Evolutionary conservation across 2,797 vertebrate genomes (phyloP), one percentile per base, ranked within the genome.

Genomic region (Rallus crepitans): DNA sequence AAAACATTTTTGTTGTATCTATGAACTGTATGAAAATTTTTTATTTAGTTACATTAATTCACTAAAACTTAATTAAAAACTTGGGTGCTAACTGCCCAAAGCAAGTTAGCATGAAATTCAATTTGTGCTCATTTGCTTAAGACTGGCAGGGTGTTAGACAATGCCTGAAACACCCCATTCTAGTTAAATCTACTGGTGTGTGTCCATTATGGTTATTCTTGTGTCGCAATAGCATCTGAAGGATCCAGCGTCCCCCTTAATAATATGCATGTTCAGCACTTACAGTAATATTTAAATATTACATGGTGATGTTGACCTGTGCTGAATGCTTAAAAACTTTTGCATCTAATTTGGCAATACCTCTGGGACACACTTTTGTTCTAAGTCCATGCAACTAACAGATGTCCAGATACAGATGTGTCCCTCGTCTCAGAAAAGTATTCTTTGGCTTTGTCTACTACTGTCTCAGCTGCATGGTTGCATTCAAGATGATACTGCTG

Each of bases 91-190:
- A 72, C 90, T 92, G 85, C 78, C 60, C 52, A 87, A 39, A 87
- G 78, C 87, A 93, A 89, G 50, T 87, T 89, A 95, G 92, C 90
- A 88, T 95, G 83, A 96, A 96, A 96, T 97, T 96, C 85, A 93
- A 82, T 96, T 96, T 95, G 50, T 40, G 37, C 40, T 94, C 69
- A 79, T 96, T 81, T 96, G 69, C 64, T 81, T 79, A 52, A 66
- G 72, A 52, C 42, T 92, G 73, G 24, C 39, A 87, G 30, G 77
- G 28, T 63, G 19, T 57, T 88, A 93, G 78, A 80, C 47, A 59
- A 23, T 77, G 28, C 31, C 47, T 91, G 65, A 91, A 93, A 76
- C 5, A 50, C 8, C 25, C 52, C 12, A 33, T 89, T 83, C 37
- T 87, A 21, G 63, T 84, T 4, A 84, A 55, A 15, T 39, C 63